Conservation (phyloP, 2,888 invertebrate species). For the Dorcus hopei region DNA sequence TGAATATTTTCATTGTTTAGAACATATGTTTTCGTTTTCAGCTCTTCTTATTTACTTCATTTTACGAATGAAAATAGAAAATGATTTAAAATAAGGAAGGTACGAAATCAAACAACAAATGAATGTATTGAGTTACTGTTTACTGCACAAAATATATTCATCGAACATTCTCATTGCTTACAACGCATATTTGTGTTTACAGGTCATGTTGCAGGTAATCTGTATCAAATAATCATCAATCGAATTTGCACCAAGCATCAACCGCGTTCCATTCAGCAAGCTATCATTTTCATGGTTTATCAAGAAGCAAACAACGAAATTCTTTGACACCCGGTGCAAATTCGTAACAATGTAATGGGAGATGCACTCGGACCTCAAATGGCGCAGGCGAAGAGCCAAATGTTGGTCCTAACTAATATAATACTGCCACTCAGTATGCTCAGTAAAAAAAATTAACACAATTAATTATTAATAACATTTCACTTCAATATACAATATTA, state of each 20-base stretch:
- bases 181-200: conserved; percentile 46
- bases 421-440: conserved; percentile 50
- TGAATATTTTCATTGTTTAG: no score
- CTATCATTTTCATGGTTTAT: no score
- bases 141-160: conserved; percentile 54
- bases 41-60: no score
- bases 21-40: no score
- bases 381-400: conserved; percentile 14
- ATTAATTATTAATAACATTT: conserved; percentile 41
- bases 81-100: not conserved
- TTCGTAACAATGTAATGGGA: conserved; percentile 13
- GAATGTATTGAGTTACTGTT: conserved; percentile 47
- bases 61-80: no score
- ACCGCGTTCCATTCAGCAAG: no score
- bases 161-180: conserved; percentile 51
- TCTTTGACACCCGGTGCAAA: conserved; percentile 10
- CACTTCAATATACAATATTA: conserved; percentile 48
- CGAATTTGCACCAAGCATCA: conserved; percentile 1
- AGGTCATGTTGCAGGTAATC: conserved; percentile 47
- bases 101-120: conserved; percentile 29
- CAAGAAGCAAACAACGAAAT: no score
- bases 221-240: conserved; percentile 7
- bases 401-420: conserved; percentile 31
- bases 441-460: conserved; percentile 47
- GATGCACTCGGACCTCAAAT: conserved; percentile 14